These are phyloP conservation scores for Rhombomys opimus DNA, from an alignment of 2,113 vertebrate genomes.

Conservation along the genomic window DNA sequence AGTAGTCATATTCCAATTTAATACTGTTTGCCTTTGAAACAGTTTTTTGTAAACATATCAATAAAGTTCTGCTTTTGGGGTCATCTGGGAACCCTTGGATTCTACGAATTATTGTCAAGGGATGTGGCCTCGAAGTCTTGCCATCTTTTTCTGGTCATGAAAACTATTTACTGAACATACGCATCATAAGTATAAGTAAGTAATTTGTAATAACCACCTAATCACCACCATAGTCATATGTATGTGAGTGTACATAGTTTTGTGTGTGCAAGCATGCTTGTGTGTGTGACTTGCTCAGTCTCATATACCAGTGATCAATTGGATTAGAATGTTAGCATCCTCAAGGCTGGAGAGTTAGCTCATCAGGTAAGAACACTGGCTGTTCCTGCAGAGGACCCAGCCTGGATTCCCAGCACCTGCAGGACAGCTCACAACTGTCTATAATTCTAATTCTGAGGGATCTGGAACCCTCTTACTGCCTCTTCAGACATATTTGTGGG, in stretches of 20 bases:
- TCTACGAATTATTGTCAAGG: slow-evolving; percentile 23
- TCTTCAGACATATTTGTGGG: neutral
- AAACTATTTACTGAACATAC: slow-evolving; percentile 20
- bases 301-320: neutral
- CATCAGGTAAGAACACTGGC: neutral
- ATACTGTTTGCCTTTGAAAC: neutral
- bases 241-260: neutral
- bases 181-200: neutral
- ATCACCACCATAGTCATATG: neutral
- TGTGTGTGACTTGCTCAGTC: neutral
- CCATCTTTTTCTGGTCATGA: slow-evolving; percentile 31
- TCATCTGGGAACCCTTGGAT: neutral
- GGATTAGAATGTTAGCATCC: neutral
- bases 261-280: neutral
- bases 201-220: neutral
- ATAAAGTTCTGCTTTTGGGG: neutral
- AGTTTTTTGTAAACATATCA: neutral
- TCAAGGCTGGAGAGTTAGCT: neutral
- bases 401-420: neutral
- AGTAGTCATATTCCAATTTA: neutral
- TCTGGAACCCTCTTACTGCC: neutral
- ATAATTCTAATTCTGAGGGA: neutral
- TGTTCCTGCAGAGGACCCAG: neutral
- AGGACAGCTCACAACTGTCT: neutral
- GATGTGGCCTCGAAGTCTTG: neutral